phyloP scores from a whole-genome alignment of 37 sponge, comb jelly and placozoan species.

The Eunapius fragilis region DNA sequence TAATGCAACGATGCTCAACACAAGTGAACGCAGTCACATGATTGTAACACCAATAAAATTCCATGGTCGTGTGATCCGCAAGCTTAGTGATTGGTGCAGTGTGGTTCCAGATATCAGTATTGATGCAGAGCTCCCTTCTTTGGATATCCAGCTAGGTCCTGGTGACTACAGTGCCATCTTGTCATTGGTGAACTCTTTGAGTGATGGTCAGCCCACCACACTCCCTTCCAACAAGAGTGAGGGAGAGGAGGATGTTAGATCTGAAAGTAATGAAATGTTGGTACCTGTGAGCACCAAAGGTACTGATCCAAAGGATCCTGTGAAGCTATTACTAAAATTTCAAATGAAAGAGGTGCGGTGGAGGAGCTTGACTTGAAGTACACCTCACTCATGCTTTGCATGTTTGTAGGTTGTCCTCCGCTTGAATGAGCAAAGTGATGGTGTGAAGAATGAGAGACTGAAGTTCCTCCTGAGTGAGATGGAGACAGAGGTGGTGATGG shows the following conservation, averaged over 20 bases:
- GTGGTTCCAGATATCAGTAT: slow-evolving; percentile 41
- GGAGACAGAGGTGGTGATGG: slow-evolving; percentile 6
- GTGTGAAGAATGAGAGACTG: slow-evolving; percentile 23
- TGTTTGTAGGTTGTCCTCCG: slow-evolving; percentile 24
- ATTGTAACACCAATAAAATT: slow-evolving; percentile 52
- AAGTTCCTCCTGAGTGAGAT: slow-evolving; percentile 24
- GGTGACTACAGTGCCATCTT: background rate
- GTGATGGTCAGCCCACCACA: background rate
- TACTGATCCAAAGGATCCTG: background rate
- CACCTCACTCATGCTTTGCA: background rate
- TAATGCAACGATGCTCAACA: too few relatives aligned
- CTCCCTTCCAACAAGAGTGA: background rate
- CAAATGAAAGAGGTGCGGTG: background rate
- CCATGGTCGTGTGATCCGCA: slow-evolving; percentile 34
- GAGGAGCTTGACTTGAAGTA: too few relatives aligned
- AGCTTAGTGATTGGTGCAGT: slow-evolving; percentile 39
- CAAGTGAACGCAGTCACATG: slow-evolving; percentile 4
- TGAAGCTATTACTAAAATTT: background rate
- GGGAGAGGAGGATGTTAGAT: background rate
- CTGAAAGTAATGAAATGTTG: background rate
- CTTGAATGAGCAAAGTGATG: slow-evolving; percentile 46
- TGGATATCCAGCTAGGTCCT: slow-evolving; percentile 21
- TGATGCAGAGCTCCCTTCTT: slow-evolving; percentile 7
- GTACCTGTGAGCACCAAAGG: background rate
- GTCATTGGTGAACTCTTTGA: background rate